Conservation (phyloP, 2,113 vertebrate genomes). For the Hystrix cristata region DNA sequence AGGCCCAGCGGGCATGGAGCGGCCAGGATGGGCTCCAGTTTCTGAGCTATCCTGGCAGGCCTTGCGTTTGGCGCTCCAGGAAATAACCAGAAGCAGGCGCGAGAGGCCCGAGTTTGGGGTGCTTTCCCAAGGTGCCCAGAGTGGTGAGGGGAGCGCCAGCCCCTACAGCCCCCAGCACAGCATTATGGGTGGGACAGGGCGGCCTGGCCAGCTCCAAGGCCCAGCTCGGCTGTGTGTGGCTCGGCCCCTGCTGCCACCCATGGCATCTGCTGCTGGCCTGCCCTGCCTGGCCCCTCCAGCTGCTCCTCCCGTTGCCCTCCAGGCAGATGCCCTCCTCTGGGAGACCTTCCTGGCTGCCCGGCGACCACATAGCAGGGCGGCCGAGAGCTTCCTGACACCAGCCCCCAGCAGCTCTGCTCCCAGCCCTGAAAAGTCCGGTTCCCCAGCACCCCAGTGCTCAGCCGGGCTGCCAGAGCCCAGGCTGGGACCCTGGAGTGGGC, state of each 20-base stretch:
- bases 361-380: rapidly evolving
- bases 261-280: rapidly evolving
- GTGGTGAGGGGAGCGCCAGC: background rate
- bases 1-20: rapidly evolving
- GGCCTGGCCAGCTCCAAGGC: background rate
- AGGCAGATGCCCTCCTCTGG: background rate
- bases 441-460: background rate
- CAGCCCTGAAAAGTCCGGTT: background rate
- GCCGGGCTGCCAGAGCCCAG: background rate
- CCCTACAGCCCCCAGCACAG: rapidly evolving
- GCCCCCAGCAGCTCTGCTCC: background rate
- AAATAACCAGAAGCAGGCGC: rapidly evolving
- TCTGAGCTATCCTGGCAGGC: background rate
- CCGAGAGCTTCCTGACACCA: background rate
- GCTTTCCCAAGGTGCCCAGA: background rate
- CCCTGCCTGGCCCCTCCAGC: too few species aligned
- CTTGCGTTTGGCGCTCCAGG: background rate
- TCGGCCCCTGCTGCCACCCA: rapidly evolving
- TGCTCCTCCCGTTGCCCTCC: background rate
- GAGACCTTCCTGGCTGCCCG: background rate
- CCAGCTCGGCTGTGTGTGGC: background rate
- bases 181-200: too few species aligned
- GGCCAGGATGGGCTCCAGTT: background rate
- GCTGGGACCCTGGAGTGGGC: background rate
- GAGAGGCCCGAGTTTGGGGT: background rate